A percentile compares a stretch with the other conserved stretches of the same genome.
Conservation (phyloP, 2,113 vertebrate genomes). For the Melanocharis versteri region DNA sequence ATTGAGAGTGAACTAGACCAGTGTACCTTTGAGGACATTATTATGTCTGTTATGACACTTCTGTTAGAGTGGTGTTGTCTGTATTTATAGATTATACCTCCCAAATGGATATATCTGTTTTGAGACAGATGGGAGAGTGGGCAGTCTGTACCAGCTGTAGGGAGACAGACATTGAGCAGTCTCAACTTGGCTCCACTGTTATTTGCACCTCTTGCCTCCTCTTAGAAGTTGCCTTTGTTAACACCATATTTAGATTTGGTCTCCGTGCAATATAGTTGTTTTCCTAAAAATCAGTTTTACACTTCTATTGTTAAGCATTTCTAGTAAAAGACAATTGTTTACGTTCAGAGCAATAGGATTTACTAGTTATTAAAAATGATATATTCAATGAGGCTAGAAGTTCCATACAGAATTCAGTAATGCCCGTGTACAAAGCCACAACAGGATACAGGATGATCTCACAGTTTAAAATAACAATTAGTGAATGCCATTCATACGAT, state of each 20-base stretch:
- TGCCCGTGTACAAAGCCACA: not conserved
- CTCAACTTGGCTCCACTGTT: constrained; percentile 9
- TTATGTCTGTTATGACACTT: not conserved
- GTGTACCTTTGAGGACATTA: constrained; percentile 1
- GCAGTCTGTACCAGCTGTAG: constrained; percentile 29
- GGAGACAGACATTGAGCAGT: constrained; percentile 9
- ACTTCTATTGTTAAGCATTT: not conserved
- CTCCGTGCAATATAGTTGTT: not conserved
- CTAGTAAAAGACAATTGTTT: not conserved
- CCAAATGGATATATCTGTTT: not conserved
- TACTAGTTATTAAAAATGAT: not conserved
- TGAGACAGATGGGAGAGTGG: constrained; percentile 61
- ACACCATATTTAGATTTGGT: not conserved
- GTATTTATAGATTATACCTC: not conserved
- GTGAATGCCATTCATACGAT: not conserved
- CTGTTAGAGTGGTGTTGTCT: not conserved
- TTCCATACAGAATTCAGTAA: not conserved
- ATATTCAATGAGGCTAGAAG: not conserved
- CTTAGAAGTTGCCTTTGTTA: not conserved
- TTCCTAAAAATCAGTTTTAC: not conserved
- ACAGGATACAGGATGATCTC: not conserved
- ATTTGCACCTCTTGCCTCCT: constrained; percentile 8
- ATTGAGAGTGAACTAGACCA: not conserved
- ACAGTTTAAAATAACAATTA: not conserved
- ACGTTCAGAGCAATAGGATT: not conserved